Evolutionary conservation across 1,140 invertebrate species (phyloP), one percentile per base, ranked within the genome.

Genomic region (Aricia agestis): DNA sequence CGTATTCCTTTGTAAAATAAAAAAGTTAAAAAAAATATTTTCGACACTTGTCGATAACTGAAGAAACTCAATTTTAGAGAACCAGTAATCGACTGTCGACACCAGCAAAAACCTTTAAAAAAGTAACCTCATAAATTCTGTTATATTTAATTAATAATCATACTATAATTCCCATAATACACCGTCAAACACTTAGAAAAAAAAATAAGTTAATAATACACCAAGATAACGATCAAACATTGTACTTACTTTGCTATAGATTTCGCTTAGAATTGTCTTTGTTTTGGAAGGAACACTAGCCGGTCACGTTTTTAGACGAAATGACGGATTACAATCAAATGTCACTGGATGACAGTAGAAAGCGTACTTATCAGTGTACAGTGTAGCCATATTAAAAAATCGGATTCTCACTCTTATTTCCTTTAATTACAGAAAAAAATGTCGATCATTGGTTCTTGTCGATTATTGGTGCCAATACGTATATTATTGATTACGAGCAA

Each of bases 341-440:
- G 67, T 58, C 42, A 68, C 67, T 68, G 25, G 17, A 68, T 68
- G 67, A 68, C 67, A 68, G 67, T 58, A 68, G 45, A 42, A 68
- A 31, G 52, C 67, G 52, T 58, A 68, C 13, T 57, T 41, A 25
- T 42, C 25, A 31, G 15, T 41, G 17, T 42, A 25, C 67, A 68
- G 67, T 68, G 52, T 68, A 25, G 67, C 67, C 67, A 68, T 68
- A 68, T 68, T 68, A 68, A 68, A 31, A 68, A 68, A 68, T 68
- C 25, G 67, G 42, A 68, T 59, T 68, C 42, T 18, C n/a, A 68
- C 67, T 68, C 67, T 68, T 68, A 31, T 68, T 68, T 68, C 52
- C 45, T 68, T 10, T 68, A 58, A 68, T 68, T 57, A 68, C 15
- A 68, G 57, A 58, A 58, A 58, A 58, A 58, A 58, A 58, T 58